Evolutionary conservation across 1,140 invertebrate genomes (phyloP), one percentile per base, ranked within the genome.

Genomic region (Lasaia peninsularis): DNA sequence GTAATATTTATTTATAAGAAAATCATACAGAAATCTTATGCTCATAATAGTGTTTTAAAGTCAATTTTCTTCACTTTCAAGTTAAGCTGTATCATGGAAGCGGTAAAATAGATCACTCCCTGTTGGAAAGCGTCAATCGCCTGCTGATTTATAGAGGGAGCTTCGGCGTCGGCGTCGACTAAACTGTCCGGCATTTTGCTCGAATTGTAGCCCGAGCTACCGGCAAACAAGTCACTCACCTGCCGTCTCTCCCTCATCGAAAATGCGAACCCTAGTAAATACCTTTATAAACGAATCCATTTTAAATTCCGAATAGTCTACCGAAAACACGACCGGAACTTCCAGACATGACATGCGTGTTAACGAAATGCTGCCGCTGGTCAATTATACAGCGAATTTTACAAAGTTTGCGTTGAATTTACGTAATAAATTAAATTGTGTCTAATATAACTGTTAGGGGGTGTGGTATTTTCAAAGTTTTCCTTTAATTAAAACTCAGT

Each of bases 171-270:
- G 79, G 73, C 73, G 72, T 69, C 78, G 77, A 75, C 80, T 86
- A 80, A 86, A 75, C 83, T 80, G 82, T 78, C 74, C 71, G 63
- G 73, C 70, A 73, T 85, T 86, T 85, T 83, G 77, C 78, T 86
- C 77, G 75, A 76, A 69, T 75, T 83, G 73, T 58, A 64, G 48
- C 62, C 62, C 66, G 72, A 63, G 70, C 75, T 69, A 73, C 77
- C 67, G 69, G 75, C 83, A 86, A 88, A 88, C 85, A 88, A 88
- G 80, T 88, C 85, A 88, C 80, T 88, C 85, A 86, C 80, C 75
- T 80, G 78, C 73, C 79, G 72, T 67, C 70, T 71, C 79, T 75
- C 71, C 74, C 82, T 83, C 82, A 85, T 87, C 75, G 80, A 82
- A 84, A 83, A 87, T 85, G 75, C 79, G 80, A 78, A 75, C 73